Base-by-base conservation (phyloP, 2,113 vertebrate genomes). In the Eonycteris spelaea region DNA sequence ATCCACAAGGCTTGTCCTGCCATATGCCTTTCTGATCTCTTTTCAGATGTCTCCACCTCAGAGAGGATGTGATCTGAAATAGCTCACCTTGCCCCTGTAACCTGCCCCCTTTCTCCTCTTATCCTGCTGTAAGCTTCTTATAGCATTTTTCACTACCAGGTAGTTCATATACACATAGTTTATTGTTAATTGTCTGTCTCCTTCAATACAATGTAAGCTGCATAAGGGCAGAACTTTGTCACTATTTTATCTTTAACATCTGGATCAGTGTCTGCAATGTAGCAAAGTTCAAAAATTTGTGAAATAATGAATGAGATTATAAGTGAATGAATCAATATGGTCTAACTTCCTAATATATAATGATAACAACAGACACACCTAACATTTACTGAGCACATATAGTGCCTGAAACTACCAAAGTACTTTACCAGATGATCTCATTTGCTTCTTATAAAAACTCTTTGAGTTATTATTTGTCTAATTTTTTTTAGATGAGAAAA, bases 211-310 rank as follows among this genome's bases (percentile, higher is more conserved):
- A 79, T 79, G 26, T 74, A 73, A 87, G 45, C 19, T 73, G 16
- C 7, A 5, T 24, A 53, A 83, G 15, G 43, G 45, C 28, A 55
- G 43, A 59, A 35, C 13, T 48, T 53, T 40, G n/a, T 73, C 84
- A 80, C 53, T 75, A 12, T 84, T 94, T 96, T 86, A 51, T 80
- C 18, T 89, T 89, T 38, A 73, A 45, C 70, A 16, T 92, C 71
- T 21, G 45, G 71, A 85, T 55, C 19, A 43, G n/a, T 38, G 2
- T 83, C 35, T 78, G 40, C 59, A 40, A 71, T 24, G 45, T 59
- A 67, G 63, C 55, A 51, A 63, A 48, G 7, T 16, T 93, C 63
- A 51, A 6, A 91, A n/a, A 87, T 67, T 45, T 87, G 67, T 80
- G 79, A 94, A 79, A 82, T 63, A 65, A 35, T 33, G 55, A 80